Evolutionary conservation across 1,140 invertebrate genomes (phyloP).

Genomic region (Atta texana): DNA sequence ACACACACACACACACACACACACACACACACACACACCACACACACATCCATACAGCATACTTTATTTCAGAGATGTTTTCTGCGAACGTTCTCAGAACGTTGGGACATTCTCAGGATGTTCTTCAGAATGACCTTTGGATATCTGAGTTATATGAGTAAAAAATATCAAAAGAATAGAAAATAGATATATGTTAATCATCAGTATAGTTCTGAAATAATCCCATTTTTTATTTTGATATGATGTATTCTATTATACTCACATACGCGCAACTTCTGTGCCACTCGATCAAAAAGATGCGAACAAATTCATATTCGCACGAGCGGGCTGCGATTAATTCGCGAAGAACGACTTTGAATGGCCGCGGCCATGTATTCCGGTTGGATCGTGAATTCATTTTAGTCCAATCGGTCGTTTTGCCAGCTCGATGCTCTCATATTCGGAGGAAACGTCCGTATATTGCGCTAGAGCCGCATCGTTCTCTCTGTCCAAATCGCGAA

Average conservation of each 20-base stretch:
- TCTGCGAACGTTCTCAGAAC: no score
- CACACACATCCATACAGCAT: no score
- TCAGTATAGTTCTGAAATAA: neutral
- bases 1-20: no score
- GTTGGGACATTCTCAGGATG: no score
- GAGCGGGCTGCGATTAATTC: constrained; percentile 30
- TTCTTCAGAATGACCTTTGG: no score
- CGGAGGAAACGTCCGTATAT: constrained; percentile 33
- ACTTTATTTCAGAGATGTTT: no score
- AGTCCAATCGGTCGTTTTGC: constrained; percentile 44
- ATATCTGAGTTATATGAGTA: no score
- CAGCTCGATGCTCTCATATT: constrained; percentile 50
- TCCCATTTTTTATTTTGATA: neutral
- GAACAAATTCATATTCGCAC: constrained; percentile 5
- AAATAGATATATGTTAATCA: neutral
- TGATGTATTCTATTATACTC: no score
- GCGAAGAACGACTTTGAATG: constrained; percentile 10
- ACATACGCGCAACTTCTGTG: neutral
- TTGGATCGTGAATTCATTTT: constrained; percentile 36
- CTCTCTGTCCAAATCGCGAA: constrained; percentile 34
- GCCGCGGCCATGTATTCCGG: neutral
- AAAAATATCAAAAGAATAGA: neutral
- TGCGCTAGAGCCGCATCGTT: neutral
- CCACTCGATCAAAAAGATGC: neutral
- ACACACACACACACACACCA: no score